Evolutionary conservation across 1,140 invertebrate species (phyloP).

Genomic region (Thrips palmi): DNA sequence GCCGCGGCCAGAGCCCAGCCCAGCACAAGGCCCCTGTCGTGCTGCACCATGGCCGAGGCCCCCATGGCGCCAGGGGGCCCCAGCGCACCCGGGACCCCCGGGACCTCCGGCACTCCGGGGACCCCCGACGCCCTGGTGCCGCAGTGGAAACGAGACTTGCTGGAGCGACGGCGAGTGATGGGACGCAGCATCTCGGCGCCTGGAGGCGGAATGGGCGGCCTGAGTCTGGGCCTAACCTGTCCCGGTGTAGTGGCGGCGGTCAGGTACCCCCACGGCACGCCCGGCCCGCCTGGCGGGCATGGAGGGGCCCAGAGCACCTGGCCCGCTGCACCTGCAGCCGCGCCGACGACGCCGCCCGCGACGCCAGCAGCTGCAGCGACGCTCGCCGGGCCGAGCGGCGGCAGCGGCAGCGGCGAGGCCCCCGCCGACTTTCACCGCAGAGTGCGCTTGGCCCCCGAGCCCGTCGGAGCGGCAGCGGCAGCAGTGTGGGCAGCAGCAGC

Average conservation of each 20-base stretch:
- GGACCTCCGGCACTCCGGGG: too few relatives aligned
- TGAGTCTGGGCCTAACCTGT: slow-evolving; percentile 17
- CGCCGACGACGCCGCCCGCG: slow-evolving; percentile 6
- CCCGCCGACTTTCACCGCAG: slow-evolving; percentile 5
- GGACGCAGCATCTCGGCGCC: slow-evolving; percentile 18
- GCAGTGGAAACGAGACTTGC: slow-evolving; percentile 56
- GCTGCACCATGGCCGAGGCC: too few relatives aligned
- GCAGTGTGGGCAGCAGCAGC: slow-evolving; percentile 14
- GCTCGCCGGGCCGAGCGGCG: slow-evolving; percentile 9
- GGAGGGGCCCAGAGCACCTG: slow-evolving; percentile 11
- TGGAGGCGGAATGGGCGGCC: too few relatives aligned
- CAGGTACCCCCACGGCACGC: slow-evolving; percentile 9
- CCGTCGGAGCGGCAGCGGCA: slow-evolving; percentile 12
- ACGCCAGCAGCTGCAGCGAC: slow-evolving; percentile 10
- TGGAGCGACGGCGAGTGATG: slow-evolving; percentile 36
- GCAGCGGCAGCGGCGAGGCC: slow-evolving; percentile 6
- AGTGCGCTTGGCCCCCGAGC: slow-evolving; percentile 5
- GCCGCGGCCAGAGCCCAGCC: too few relatives aligned
- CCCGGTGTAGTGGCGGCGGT: slow-evolving; percentile 10
- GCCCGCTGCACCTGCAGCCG: neutral
- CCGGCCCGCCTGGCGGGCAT: too few relatives aligned
- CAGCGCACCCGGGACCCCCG: too few relatives aligned
- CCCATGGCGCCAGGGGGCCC: too few relatives aligned
- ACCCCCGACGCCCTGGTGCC: too few relatives aligned
- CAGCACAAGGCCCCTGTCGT: too few relatives aligned